Conservation (phyloP, 2,113 vertebrate species). For the Stigmatopora nigra region DNA sequence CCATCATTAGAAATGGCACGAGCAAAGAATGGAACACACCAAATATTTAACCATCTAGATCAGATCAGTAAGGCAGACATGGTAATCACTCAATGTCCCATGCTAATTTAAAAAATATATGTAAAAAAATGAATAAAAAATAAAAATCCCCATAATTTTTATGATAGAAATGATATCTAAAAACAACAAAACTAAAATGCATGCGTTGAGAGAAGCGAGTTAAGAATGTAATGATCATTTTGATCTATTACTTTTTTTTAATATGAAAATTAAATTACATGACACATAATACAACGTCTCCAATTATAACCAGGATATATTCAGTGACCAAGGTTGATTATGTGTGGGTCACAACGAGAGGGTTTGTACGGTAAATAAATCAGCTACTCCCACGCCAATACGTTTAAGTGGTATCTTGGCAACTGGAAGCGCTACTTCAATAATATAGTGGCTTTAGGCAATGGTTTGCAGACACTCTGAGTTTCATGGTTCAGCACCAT, state of each 20-base stretch:
- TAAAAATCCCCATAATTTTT: background rate
- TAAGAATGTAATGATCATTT: background rate
- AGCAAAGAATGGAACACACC: too few relatives aligned
- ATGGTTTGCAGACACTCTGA: slow-evolving; percentile 24
- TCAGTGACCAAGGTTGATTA: slow-evolving; percentile 2
- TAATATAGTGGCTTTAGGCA: slow-evolving; percentile 29
- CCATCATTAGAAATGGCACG: too few relatives aligned
- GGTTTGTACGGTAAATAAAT: slow-evolving; percentile 23
- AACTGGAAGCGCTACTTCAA: slow-evolving; percentile 37
- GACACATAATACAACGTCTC: background rate
- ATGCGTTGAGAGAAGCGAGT: background rate
- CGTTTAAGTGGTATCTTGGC: slow-evolving; percentile 43
- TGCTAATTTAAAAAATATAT: background rate
- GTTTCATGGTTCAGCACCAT: slow-evolving; percentile 25
- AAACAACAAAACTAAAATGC: background rate
- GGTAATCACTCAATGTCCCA: background rate
- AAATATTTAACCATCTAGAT: too few relatives aligned
- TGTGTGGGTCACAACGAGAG: slow-evolving; percentile 17
- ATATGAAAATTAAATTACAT: background rate
- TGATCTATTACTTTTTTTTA: background rate
- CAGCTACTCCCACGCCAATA: slow-evolving; percentile 13
- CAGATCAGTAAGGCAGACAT: background rate
- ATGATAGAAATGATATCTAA: background rate
- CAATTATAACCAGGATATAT: background rate
- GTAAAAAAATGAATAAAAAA: background rate